Percentiles rank a stretch among this genome's conserved stretches.
Evolutionary conservation across 2,113 vertebrate species (phyloP).

Genomic region (Struthio camelus): DNA sequence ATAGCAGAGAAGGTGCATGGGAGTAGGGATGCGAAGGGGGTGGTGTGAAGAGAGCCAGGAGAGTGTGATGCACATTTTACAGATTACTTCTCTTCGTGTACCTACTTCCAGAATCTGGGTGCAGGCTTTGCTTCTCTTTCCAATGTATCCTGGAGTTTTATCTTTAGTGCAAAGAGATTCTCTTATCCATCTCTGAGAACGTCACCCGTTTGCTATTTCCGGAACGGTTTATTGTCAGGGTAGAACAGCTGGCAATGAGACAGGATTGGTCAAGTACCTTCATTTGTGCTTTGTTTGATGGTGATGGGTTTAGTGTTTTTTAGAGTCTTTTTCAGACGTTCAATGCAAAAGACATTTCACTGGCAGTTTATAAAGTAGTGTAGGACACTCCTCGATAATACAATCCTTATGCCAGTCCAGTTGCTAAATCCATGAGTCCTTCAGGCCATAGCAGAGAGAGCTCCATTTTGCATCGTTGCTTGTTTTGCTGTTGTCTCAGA

Average conservation of each 20-base stretch:
- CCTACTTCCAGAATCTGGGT: slow-evolving; percentile 53
- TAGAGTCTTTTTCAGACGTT: slow-evolving; percentile 32
- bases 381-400: slow-evolving; percentile 61
- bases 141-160: slow-evolving; percentile 9
- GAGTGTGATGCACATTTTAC: slow-evolving; percentile 72
- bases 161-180: neutral
- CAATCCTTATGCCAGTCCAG: slow-evolving; percentile 68
- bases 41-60: slow-evolving; percentile 73
- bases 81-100: slow-evolving; percentile 43
- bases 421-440: slow-evolving; percentile 65
- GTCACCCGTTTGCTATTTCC: rapidly evolving
- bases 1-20: slow-evolving; percentile 69
- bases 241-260: neutral
- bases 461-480: slow-evolving; percentile 59
- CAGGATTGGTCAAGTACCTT: slow-evolving; percentile 23
- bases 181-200: neutral
- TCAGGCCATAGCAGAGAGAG: slow-evolving; percentile 70
- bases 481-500: slow-evolving; percentile 72
- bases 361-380: slow-evolving; percentile 72
- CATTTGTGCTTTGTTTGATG: slow-evolving; percentile 31
- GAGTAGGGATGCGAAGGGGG: slow-evolving; percentile 68
- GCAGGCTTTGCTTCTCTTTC: slow-evolving; percentile 16
- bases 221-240: neutral
- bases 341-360: slow-evolving; percentile 56
- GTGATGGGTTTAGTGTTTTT: neutral